Evolutionary conservation across 2,888 invertebrate genomes (phyloP).

Genomic region (Drosophila quinaria): DNA sequence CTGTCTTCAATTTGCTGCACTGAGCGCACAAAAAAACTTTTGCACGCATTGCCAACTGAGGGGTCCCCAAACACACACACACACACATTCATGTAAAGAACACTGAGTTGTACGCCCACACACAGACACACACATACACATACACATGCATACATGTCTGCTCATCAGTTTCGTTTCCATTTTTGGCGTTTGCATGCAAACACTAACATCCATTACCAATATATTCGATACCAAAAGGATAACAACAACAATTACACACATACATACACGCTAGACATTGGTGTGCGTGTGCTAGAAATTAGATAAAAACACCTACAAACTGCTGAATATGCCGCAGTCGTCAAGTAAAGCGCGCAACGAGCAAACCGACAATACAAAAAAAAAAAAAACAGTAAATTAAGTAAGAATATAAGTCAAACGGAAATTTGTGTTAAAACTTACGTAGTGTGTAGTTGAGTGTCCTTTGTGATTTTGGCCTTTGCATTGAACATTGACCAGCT

Average conservation of each 20-base stretch:
- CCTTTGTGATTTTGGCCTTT: constrained; percentile 26
- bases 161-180: constrained; percentile 53
- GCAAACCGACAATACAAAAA: constrained; percentile 54
- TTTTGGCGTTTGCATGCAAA: constrained; percentile 79
- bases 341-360: constrained; percentile 76
- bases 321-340: constrained; percentile 82
- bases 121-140: constrained; percentile 10
- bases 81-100: constrained; percentile 4
- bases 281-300: constrained; percentile 76
- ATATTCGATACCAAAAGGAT: constrained; percentile 73
- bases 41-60: constrained; percentile 43
- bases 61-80: neutral
- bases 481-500: constrained; percentile 45
- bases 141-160: constrained; percentile 31
- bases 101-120: constrained; percentile 25
- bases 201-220: constrained; percentile 76
- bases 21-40: constrained; percentile 28
- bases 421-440: constrained; percentile 20
- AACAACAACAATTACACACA: constrained; percentile 54
- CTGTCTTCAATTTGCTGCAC: constrained; percentile 27
- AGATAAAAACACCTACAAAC: constrained; percentile 83
- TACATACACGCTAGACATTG: constrained; percentile 22
- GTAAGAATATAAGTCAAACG: constrained; percentile 18
- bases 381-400: constrained; percentile 1
- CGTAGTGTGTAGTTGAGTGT: constrained; percentile 22